Base-by-base conservation (phyloP, 2,888 invertebrate genomes). In the Patella ulyssiponensis region DNA sequence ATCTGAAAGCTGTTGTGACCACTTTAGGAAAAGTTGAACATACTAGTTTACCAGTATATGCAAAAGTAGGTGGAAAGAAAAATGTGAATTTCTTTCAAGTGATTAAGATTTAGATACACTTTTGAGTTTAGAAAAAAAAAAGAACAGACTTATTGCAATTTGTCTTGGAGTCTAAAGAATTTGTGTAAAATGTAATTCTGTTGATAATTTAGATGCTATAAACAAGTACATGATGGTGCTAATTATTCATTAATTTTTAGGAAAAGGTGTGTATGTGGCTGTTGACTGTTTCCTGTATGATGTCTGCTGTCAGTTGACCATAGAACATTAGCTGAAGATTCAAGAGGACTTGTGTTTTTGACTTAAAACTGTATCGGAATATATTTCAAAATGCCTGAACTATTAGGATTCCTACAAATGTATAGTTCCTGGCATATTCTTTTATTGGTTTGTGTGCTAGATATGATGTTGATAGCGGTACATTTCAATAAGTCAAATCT, bases 381-480 rank as follows among this genome's bases (percentile, higher is more conserved):
- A 20, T 5, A 17, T 20, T 52, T 56, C 20, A 58, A 17, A 33
- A 79, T 79, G 79, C 56, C 76, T 33, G 76, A 76, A 51, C 75
- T 79, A 3, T 15, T 79, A 54, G 74, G 71, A 58, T 54, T 74
- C 69, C 27, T 79, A 12, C 74, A 77, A 17, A 73, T 77, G 11
- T 71, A 75, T 20, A 69, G 74, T 71, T 75, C 69, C 5, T 78
- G 75, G 76, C 80, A 76, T 15, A 52, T 75, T 52, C 72, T 76
- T 3, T 53, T 78, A 71, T 71, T 73, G 20, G 53, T 78, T n/a
- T 78, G 74, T 71, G 56, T 77, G 17, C 33, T 77, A 17, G 76
- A 76, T 64, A 54, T 79, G 20, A 70, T 77, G 51, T 69, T 79
- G 27, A 79, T 79, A 44, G 56, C 71, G 2, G 17, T 77, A 23